A percentile compares a stretch with the other conserved stretches of the same genome.
Conservation (phyloP, 2,888 invertebrate species). For the Dryococelus australis region DNA sequence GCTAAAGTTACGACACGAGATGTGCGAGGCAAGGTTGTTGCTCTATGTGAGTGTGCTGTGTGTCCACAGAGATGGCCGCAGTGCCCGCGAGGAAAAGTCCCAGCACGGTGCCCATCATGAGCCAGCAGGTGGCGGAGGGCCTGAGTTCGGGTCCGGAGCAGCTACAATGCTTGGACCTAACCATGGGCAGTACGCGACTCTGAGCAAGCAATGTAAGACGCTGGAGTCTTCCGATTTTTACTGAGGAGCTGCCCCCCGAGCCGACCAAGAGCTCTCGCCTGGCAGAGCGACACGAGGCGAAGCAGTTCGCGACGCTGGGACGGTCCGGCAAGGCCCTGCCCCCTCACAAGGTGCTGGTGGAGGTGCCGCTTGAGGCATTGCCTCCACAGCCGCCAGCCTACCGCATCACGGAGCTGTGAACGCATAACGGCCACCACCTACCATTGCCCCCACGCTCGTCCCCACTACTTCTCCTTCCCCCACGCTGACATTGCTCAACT, state of each 20-base stretch:
- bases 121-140: slow-evolving; percentile 49
- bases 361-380: no score
- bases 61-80: slow-evolving; percentile 51
- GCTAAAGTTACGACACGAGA: no score
- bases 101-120: slow-evolving; percentile 47
- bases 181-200: slow-evolving; percentile 89
- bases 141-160: slow-evolving; percentile 45
- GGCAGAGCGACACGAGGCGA: neutral
- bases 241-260: slow-evolving; percentile 66
- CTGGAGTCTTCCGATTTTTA: slow-evolving; percentile 93
- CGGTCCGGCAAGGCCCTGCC: neutral
- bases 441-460: neutral
- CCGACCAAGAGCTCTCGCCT: neutral
- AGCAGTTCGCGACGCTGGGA: neutral
- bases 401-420: neutral
- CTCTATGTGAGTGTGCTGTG: neutral
- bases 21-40: neutral
- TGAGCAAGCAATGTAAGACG: slow-evolving; percentile 96
- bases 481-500: no score
- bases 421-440: neutral
- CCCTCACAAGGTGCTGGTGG: neutral
- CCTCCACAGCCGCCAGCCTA: neutral
- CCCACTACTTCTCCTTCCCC: no score
- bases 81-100: slow-evolving; percentile 49
- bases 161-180: slow-evolving; percentile 67